Conservation (phyloP, 1,140 invertebrate genomes). For the Drosophila pandora region DNA sequence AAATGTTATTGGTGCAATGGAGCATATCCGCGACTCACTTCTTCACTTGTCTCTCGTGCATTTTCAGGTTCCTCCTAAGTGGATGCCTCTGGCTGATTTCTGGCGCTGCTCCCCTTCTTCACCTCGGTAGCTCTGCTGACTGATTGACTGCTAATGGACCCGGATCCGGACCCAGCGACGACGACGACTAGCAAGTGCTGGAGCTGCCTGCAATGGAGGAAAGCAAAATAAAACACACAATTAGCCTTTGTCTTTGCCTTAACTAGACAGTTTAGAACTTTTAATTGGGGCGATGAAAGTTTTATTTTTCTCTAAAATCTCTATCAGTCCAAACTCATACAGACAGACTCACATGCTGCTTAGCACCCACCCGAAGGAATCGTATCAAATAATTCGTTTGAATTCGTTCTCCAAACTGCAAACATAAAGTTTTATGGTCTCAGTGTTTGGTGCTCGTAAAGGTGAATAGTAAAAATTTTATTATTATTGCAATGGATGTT, state of each 20-base stretch:
- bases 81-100: constrained; percentile 2
- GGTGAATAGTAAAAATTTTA: constrained; percentile 26
- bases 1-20: constrained; percentile 13
- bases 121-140: neutral
- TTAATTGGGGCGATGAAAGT: constrained; percentile 68
- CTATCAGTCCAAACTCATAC: neutral
- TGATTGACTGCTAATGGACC: constrained; percentile 43
- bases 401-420: constrained; percentile 11
- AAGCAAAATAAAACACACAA: constrained; percentile 28
- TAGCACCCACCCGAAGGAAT: constrained; percentile 4
- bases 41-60: constrained; percentile 82
- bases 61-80: constrained; percentile 18
- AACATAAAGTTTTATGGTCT: constrained; percentile 24
- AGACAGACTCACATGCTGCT: neutral
- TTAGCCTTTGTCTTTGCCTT: constrained; percentile 49
- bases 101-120: constrained; percentile 5
- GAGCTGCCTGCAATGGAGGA: constrained; percentile 46
- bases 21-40: constrained; percentile 54
- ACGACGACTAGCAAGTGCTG: constrained; percentile 55
- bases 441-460: constrained; percentile 25
- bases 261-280: constrained; percentile 60
- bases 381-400: constrained; percentile 17
- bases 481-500: neutral
- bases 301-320: constrained; percentile 16
- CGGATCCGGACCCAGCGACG: neutral